Evolutionary conservation across 2,888 invertebrate species (phyloP), one percentile per base, ranked within the genome.

Genomic region (Brachynemurus nebulosus): DNA sequence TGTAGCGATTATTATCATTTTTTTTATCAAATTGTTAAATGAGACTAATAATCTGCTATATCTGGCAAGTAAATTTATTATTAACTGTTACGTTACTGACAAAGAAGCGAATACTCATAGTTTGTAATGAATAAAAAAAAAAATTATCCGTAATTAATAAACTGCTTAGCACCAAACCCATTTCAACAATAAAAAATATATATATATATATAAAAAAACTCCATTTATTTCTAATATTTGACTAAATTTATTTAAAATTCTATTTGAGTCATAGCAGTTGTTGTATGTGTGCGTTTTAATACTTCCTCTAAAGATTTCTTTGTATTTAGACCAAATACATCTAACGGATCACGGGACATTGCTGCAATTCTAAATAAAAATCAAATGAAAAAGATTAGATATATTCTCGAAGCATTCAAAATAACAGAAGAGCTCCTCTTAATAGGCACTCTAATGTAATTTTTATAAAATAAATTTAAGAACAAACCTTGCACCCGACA

Each of bases 401-500:
- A 37, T 25, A 25, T 12, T 21, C 17, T 40, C 18, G 18, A 34
- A 20, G 33, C n/a, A n/a, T n/a, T n/a, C n/a, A n/a, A n/a, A n/a
- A n/a, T 16, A 40, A 4, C n/a, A 35, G 42, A 18, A 41, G 17
- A 33, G 21, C 11, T 1, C 21, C 21, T 8, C 8, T 4, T 40
- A 14, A 45, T 36, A 41, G 19, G 12, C 21, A 30, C 19, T 34
- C 16, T 35, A 42, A n/a, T n/a, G n/a, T n/a, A n/a, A n/a, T n/a
- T n/a, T n/a, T n/a, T n/a, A n/a, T n/a, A n/a, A n/a, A 21, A 41
- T 19, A 39, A 40, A 25, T 39, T 39, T 44, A 9, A 46, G 20
- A 19, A 51, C 54, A 62, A 57, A 74, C 76, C 77, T 68, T 60
- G 74, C 78, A 35, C 81, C 83, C 1, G 88, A 88, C 48, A 86